These are phyloP conservation scores for Chionodraco myersi DNA, from an alignment of 2,113 vertebrate species.

Conservation along the genomic window DNA sequence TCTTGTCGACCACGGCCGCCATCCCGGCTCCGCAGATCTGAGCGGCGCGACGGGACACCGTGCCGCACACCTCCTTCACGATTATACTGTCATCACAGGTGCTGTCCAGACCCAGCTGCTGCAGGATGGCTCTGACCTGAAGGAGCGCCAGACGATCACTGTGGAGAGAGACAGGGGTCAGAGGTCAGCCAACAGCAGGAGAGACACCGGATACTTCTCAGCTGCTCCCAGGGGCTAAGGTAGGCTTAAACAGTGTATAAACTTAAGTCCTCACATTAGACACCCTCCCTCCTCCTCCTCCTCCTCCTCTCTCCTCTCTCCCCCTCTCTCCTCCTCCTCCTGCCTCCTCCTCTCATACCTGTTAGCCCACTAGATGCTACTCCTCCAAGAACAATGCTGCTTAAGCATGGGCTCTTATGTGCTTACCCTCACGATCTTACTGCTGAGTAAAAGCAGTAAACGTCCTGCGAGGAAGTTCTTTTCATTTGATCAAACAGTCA, in stretches of 20 bases:
- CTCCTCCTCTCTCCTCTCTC: too few species aligned
- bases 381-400: neutral
- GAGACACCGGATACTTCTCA: conserved; percentile 65
- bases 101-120: conserved; percentile 97
- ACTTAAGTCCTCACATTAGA: conserved; percentile 31
- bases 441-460: too few species aligned
- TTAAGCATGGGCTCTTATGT: neutral
- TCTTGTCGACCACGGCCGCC: conserved; percentile 97
- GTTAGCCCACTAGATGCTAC: conserved; percentile 1
- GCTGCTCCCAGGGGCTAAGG: conserved; percentile 64
- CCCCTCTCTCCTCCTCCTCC: neutral
- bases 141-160: conserved; percentile 97
- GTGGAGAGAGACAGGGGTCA: conserved; percentile 37
- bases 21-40: conserved; percentile 96
- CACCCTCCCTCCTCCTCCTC: neutral
- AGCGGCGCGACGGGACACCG: conserved; percentile 90
- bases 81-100: conserved; percentile 99
- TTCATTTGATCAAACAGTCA: too few species aligned
- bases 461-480: too few species aligned
- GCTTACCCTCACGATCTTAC: neutral
- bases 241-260: conserved; percentile 50
- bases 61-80: conserved; percentile 95
- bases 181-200: conserved; percentile 60
- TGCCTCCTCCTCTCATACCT: neutral
- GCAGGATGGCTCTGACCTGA: conserved; percentile 95